A percentile compares a stretch with the other conserved stretches of the same genome.
Conservation (phyloP, 2,113 vertebrate genomes). For the Pleuronectes platessa region DNA sequence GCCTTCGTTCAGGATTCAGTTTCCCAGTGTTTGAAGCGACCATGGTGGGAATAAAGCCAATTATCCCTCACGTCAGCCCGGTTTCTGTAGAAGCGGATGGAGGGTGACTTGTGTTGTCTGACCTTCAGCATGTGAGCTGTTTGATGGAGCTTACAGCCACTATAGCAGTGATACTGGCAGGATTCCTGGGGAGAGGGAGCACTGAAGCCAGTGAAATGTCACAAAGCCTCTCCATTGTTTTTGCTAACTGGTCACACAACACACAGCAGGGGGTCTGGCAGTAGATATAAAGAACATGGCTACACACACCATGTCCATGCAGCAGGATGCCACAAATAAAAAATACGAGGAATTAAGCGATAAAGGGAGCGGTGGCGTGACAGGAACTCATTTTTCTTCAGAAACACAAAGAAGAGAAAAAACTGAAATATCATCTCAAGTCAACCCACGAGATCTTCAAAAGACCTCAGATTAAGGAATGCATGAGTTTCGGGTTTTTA, state of each 20-base stretch:
- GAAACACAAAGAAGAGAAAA: conserved; percentile 8
- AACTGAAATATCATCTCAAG: conserved; percentile 1
- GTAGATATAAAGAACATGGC: conserved; percentile 40
- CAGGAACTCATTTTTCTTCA: background rate
- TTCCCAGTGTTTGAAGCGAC: conserved; percentile 4
- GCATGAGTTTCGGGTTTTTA: conserved; percentile 22
- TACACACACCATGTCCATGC: conserved; percentile 9
- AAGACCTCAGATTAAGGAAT: conserved; percentile 41
- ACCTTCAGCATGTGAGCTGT: conserved; percentile 50
- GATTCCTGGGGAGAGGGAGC: conserved; percentile 39
- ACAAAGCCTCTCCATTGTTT: conserved; percentile 53
- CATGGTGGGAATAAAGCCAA: conserved; percentile 43
- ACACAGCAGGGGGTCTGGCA: conserved; percentile 43
- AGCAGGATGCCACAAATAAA: conserved; percentile 17
- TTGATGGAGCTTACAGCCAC: conserved; percentile 61
- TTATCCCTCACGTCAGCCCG: conserved; percentile 46
- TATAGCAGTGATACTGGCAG: conserved; percentile 54
- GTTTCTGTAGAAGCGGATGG: conserved; percentile 22
- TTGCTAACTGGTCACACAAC: conserved; percentile 49
- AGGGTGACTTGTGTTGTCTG: conserved; percentile 33
- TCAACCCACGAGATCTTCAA: conserved; percentile 25
- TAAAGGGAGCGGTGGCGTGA: conserved; percentile 14
- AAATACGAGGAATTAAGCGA: conserved; percentile 18
- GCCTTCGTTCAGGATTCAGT: background rate
- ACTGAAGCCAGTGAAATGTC: conserved; percentile 53